A percentile compares a stretch with the other conserved stretches of the same genome.
Conservation (phyloP, 2,888 invertebrate genomes). For the Plusia festucae region DNA sequence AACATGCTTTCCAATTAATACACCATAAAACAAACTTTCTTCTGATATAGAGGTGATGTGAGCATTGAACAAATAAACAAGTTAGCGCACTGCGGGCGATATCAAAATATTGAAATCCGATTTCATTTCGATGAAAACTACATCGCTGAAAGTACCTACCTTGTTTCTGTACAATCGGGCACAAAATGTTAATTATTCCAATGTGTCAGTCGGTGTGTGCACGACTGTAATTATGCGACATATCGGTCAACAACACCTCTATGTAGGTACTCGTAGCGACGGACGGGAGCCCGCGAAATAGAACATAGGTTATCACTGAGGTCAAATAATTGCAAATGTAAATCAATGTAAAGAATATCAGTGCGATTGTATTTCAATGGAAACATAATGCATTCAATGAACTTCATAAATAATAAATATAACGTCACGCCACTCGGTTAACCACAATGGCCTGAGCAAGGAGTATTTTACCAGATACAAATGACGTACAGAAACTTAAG, state of each 20-base stretch:
- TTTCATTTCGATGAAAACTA: no score
- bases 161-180: neutral
- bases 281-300: constrained; percentile 33
- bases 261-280: constrained; percentile 39
- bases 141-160: no score
- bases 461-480: constrained; percentile 11
- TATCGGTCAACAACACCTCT: constrained; percentile 30
- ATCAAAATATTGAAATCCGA: no score
- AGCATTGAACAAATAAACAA: no score
- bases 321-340: constrained; percentile 46
- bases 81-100: no score
- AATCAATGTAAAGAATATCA: constrained; percentile 45
- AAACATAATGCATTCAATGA: constrained; percentile 42
- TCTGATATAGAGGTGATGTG: no score
- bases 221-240: constrained; percentile 1
- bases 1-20: no score
- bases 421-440: constrained; percentile 50
- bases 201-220: no score
- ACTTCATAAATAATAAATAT: constrained; percentile 48
- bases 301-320: constrained; percentile 55
- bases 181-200: neutral
- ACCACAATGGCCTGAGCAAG: constrained; percentile 39
- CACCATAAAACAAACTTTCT: no score
- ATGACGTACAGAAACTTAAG: constrained; percentile 29
- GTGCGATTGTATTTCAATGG: constrained; percentile 24